Evolutionary conservation across 2,888 invertebrate species (phyloP), one percentile per base, ranked within the genome.

Genomic region (Sylvicola cinctus): DNA sequence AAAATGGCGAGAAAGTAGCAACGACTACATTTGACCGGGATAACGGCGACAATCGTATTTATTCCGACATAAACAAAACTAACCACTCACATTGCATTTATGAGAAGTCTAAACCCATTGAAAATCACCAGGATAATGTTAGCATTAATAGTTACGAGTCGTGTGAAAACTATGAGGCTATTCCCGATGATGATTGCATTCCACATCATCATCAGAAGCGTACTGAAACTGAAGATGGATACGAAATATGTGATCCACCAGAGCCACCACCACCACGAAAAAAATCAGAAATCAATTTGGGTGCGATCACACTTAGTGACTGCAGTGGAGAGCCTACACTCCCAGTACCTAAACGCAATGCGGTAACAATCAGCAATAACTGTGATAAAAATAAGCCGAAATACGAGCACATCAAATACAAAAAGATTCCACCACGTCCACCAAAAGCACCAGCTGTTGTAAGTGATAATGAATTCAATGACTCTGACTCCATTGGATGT

Each of bases 111-210:
- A n/a, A 4, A 32, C 34, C 10, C 15, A 34, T 13, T 14, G 16
- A 15, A 28, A 23, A 30, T 7, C n/a, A n/a, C n/a, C n/a, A n/a
- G n/a, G 34, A 37, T 17, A 20, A 35, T 10, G 33, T 20, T n/a
- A 40, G 36, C 28, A 23, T 36, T 10, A 30, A 16, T 33, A 33
- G 38, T 36, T 34, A 42, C 29, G 46, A 41, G 35, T 49, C 49
- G 35, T 40, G 47, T 35, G 49, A 51, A 39, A 55, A 49, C 23
- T 56, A 55, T 36, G 55, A 56, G 38, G 49, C 50, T 14, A 51
- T 55, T 4, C 46, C 45, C 2, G 53, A 43, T 20, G 47, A 20
- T n/a, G 33, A 36, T 20, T 29, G 28, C 10, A 36, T 32, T 16
- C 26, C 33, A 26, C 16, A 16, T 7, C 6, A 36, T 7, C 3